These are phyloP conservation scores for Lordiphosa fenestrarum DNA, from an alignment of 2,888 invertebrate genomes.

Conservation along the genomic window DNA sequence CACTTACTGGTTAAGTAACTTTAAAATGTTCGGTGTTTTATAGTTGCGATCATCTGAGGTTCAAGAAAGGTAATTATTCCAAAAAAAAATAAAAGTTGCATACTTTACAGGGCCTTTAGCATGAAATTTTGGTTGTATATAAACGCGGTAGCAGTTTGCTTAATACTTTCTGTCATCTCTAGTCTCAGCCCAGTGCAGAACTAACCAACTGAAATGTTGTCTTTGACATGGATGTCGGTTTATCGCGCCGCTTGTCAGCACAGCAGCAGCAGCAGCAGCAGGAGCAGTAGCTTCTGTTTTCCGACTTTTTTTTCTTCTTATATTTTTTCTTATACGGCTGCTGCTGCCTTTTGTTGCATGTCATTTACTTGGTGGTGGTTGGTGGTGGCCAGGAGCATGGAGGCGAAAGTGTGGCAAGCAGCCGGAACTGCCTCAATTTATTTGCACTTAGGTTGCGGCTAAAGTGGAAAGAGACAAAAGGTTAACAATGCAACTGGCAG, in stretches of 20 bases:
- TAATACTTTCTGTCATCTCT: constrained; percentile 29
- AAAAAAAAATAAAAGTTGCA: too few species aligned
- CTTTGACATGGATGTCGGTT: constrained; percentile 71
- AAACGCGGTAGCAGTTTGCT: not conserved
- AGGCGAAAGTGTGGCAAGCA: constrained; percentile 14
- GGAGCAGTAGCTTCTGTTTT: not conserved
- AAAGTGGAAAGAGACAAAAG: constrained; percentile 35
- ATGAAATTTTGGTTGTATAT: too few species aligned
- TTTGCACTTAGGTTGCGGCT: constrained; percentile 66
- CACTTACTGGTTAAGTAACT: too few species aligned
- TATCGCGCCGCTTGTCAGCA: constrained; percentile 72
- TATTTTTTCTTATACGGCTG: not conserved
- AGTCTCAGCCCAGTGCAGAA: constrained; percentile 58
- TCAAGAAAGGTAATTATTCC: too few species aligned
- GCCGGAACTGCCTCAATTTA: constrained; percentile 65
- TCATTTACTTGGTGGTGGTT: constrained; percentile 50
- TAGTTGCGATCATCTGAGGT: too few species aligned
- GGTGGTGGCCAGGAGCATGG: constrained; percentile 3
- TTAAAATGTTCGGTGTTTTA: too few species aligned
- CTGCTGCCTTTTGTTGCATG: constrained; percentile 67
- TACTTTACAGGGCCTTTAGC: too few species aligned
- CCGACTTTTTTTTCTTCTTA: not conserved
- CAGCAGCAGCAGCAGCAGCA: constrained; percentile 27
- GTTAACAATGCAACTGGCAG: constrained; percentile 62
- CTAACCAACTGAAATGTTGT: constrained; percentile 73